Percentiles rank a stretch among this genome's conserved stretches.
These are phyloP conservation scores for Halcyon malimbica DNA, from an alignment of 2,113 vertebrate genomes.

Conservation along the genomic window DNA sequence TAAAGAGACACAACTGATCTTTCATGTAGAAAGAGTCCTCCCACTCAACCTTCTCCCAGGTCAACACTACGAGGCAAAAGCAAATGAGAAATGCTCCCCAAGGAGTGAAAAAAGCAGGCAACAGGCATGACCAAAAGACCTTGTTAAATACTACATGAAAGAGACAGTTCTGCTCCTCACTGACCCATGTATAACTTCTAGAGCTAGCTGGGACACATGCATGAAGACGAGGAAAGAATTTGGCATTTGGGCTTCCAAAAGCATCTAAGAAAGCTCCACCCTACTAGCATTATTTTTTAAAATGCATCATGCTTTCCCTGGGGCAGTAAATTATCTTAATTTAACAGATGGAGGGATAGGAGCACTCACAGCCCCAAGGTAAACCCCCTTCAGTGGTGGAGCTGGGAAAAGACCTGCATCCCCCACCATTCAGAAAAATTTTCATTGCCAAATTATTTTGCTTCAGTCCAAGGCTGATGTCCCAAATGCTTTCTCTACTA, in stretches of 20 bases:
- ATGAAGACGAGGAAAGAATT: conserved; percentile 29
- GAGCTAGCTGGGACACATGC: neutral
- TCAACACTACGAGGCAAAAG: neutral
- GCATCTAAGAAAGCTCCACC: conserved; percentile 17
- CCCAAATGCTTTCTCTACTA: neutral
- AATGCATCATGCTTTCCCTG: neutral
- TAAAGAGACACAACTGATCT: neutral
- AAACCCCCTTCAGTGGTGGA: neutral
- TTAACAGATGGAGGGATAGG: neutral
- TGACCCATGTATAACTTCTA: neutral
- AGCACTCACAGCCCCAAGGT: neutral
- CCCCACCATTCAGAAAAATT: neutral
- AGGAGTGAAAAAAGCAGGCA: neutral
- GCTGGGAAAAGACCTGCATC: neutral
- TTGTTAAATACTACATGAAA: neutral
- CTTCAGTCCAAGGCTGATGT: neutral
- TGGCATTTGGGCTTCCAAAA: conserved; percentile 29
- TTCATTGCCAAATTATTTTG: neutral
- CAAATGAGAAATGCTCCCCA: neutral
- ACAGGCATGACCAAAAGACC: neutral
- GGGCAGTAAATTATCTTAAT: neutral
- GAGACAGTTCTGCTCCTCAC: neutral
- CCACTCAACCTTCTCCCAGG: neutral
- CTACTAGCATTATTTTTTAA: neutral
- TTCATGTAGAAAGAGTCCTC: neutral